Evolutionary conservation across 2,888 invertebrate genomes (phyloP).

Genomic region (Parnassius smintheus): DNA sequence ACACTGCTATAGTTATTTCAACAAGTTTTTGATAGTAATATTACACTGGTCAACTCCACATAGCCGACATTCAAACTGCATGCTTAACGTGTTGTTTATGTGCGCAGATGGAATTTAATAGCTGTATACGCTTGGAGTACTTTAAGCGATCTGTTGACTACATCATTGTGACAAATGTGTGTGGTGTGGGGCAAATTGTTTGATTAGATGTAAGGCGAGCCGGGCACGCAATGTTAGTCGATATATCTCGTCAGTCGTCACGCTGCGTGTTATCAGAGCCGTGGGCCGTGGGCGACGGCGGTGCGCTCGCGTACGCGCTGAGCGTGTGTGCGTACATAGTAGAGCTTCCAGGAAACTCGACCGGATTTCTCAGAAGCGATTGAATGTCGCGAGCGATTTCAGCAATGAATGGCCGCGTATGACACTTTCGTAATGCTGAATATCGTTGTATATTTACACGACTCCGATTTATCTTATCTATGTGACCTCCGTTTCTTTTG

Average conservation of each 20-base stretch:
- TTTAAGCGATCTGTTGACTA: slow-evolving; percentile 41
- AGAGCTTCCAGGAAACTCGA: slow-evolving; percentile 78
- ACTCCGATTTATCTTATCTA: slow-evolving; percentile 29
- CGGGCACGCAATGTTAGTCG: slow-evolving; percentile 67
- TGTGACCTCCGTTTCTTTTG: slow-evolving; percentile 6
- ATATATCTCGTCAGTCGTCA: slow-evolving; percentile 68
- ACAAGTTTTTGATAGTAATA: too few species aligned
- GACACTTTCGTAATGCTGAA: slow-evolving; percentile 40
- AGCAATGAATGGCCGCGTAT: slow-evolving; percentile 66
- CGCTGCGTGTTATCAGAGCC: slow-evolving; percentile 71
- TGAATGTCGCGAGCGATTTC: slow-evolving; percentile 72
- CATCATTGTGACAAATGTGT: slow-evolving; percentile 40
- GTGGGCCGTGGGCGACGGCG: slow-evolving; percentile 44
- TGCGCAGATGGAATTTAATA: slow-evolving; percentile 25
- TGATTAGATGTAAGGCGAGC: slow-evolving; percentile 71
- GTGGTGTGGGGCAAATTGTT: slow-evolving; percentile 56
- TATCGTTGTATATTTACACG: slow-evolving; percentile 25
- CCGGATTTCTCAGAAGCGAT: slow-evolving; percentile 74
- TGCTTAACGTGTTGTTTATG: not conserved
- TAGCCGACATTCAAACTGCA: too few species aligned
- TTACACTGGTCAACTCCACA: too few species aligned
- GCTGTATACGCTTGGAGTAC: slow-evolving; percentile 31
- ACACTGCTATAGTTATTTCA: too few species aligned
- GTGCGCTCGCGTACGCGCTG: slow-evolving; percentile 51
- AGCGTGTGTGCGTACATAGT: slow-evolving; percentile 65